Base-by-base conservation (phyloP, 1,140 invertebrate species). In the Aricia agestis region DNA sequence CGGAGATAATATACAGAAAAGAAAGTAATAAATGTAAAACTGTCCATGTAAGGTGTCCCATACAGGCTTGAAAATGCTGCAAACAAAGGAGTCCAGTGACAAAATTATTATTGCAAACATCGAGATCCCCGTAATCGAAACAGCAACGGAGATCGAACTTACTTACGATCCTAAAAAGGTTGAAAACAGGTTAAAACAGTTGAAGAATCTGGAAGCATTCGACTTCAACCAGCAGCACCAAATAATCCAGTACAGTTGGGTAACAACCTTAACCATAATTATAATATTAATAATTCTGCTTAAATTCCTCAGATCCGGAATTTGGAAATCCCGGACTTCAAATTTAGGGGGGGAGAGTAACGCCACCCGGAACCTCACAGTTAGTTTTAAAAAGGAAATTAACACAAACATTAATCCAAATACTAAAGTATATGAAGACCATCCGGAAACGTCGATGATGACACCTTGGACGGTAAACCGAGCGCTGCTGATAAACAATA, bases 1-100 rank as follows among this genome's bases (percentile, higher is more conserved):
- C 70, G 0, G 66, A 74, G 36, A 69, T 76, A 9, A 42, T 76
- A 69, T 18, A 36, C 18, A 74, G 72, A n/a, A 74, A 72, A 25
- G 63, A 74, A 42, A 67, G 66, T 11, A 65, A 69, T 25, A 74
- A 69, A 17, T 76, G 75, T 65, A 11, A 69, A 45, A 67, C 66
- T 10, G 71, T 76, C 0, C 67, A 68, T 61, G 63, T 76, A 4
- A 76, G 61, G 63, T 76, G 70, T 58, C 74, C 72, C 7, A 0
- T 18, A 6, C 52, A 75, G 67, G 67, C 6, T 18, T 58, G 6
- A 68, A 68, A 25, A 68, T 68, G 25, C 58, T 68, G 25, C 41
- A 68, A 25, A 58, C 67, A 5, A 68, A 52, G 13, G 45, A 59
- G 6, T 59, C 15, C 1, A 59, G 13, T 5, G 58, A 59, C n/a